Conservation (phyloP, 1,140 invertebrate genomes). For the Caenorhabditis inopinata region DNA sequence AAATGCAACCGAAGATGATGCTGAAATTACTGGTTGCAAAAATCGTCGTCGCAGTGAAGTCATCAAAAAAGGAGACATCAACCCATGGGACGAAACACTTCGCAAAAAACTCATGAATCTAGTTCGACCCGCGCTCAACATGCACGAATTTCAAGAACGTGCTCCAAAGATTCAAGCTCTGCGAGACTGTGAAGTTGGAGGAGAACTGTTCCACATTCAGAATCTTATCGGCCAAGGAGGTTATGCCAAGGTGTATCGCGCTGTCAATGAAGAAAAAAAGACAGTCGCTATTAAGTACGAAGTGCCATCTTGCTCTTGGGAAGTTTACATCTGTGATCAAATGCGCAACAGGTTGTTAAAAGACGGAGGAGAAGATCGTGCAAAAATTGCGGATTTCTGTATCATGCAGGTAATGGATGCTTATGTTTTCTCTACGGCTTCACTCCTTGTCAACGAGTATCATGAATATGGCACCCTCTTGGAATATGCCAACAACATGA, state of each 20-base stretch:
- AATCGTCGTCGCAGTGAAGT: background rate
- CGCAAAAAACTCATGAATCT: background rate
- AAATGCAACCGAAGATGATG: background rate
- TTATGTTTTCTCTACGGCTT: slow-evolving; percentile 40
- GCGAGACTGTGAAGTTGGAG: background rate
- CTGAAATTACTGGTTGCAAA: background rate
- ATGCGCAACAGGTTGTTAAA: background rate
- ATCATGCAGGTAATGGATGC: slow-evolving; percentile 46
- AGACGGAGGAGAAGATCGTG: background rate
- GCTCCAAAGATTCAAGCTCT: background rate
- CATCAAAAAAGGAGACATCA: slow-evolving; percentile 22
- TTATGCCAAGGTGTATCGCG: slow-evolving; percentile 33
- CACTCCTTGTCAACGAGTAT: slow-evolving; percentile 47
- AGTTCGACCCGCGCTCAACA: background rate
- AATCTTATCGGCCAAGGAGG: slow-evolving; percentile 34
- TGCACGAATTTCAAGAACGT: slow-evolving; percentile 23
- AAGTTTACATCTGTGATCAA: slow-evolving; percentile 49
- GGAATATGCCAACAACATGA: slow-evolving; percentile 23
- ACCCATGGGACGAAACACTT: slow-evolving; percentile 35
- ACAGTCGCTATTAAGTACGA: slow-evolving; percentile 43
- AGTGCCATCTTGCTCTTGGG: slow-evolving; percentile 47
- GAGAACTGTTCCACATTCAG: background rate
- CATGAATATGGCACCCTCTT: slow-evolving; percentile 39
- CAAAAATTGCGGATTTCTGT: background rate
- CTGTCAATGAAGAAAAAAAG: background rate